Conservation (phyloP, 2,888 invertebrate species). For the Ormyrus pomaceus region DNA sequence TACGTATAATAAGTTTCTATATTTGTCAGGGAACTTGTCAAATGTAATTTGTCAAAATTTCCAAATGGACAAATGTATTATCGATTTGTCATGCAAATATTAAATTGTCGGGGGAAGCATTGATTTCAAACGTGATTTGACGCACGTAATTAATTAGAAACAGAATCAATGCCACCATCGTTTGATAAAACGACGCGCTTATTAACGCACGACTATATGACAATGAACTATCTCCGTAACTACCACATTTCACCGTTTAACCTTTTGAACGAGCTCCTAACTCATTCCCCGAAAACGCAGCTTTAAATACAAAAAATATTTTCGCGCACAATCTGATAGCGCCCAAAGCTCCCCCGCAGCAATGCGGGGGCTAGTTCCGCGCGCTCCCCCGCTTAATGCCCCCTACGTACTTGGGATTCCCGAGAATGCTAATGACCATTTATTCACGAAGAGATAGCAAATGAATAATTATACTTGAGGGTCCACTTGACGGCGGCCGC, state of each 20-base stretch:
- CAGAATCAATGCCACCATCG: too few species aligned
- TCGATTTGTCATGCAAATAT: too few species aligned
- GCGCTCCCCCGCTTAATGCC: slow-evolving; percentile 5
- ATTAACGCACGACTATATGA: too few species aligned
- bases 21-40: too few species aligned
- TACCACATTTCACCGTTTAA: not conserved
- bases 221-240: not conserved
- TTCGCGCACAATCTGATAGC: not conserved
- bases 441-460: slow-evolving; percentile 51
- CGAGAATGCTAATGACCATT: slow-evolving; percentile 55
- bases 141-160: too few species aligned
- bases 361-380: not conserved
- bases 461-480: slow-evolving; percentile 57
- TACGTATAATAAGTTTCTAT: too few species aligned
- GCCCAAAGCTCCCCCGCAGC: not conserved
- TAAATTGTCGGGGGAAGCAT: too few species aligned
- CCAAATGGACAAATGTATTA: too few species aligned
- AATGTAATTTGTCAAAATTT: too few species aligned
- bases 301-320: not conserved
- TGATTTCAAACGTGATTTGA: too few species aligned
- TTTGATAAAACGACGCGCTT: too few species aligned
- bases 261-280: not conserved
- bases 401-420: slow-evolving; percentile 28
- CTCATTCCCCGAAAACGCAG: not conserved
- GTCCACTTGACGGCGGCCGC: slow-evolving; percentile 32